Conservation (phyloP, 2,113 vertebrate genomes). For the Pachycephala philippinensis region DNA sequence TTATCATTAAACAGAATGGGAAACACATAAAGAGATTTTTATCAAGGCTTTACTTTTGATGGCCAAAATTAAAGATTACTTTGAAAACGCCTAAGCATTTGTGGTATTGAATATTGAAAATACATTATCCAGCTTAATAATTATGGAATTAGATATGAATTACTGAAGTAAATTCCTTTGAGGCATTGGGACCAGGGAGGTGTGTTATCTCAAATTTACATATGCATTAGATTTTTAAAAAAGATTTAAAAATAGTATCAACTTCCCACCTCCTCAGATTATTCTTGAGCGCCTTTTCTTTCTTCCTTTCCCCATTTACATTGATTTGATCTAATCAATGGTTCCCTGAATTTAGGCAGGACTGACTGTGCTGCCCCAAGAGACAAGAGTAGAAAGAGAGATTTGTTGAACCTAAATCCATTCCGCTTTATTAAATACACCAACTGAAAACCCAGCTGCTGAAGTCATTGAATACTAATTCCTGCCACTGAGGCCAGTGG, state of each 20-base stretch:
- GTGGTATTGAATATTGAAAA: slow-evolving; percentile 31
- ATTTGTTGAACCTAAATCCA: not conserved
- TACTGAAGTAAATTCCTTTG: slow-evolving; percentile 28
- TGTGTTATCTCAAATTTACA: slow-evolving; percentile 56
- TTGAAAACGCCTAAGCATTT: slow-evolving; percentile 39
- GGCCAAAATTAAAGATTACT: slow-evolving; percentile 16
- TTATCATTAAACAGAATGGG: not conserved
- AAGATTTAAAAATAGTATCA: slow-evolving; percentile 37
- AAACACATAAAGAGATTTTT: slow-evolving; percentile 51
- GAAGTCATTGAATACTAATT: not conserved
- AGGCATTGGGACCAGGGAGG: not conserved
- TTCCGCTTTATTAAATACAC: not conserved
- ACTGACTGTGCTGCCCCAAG: not conserved
- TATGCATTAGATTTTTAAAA: not conserved
- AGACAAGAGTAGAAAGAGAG: not conserved
- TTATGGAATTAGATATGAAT: slow-evolving; percentile 55
- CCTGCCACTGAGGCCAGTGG: not conserved
- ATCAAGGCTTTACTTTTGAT: slow-evolving; percentile 22
- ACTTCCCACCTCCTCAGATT: not conserved
- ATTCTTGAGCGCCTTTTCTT: slow-evolving; percentile 2
- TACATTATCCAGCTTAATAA: slow-evolving; percentile 30
- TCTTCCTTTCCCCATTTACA: not conserved
- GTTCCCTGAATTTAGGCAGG: not conserved
- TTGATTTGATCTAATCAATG: slow-evolving; percentile 20
- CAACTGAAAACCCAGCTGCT: not conserved